Evolutionary conservation across 64 coral and sea anemone genomes (phyloP).

Genomic region (Stichodactyla mertensii): DNA sequence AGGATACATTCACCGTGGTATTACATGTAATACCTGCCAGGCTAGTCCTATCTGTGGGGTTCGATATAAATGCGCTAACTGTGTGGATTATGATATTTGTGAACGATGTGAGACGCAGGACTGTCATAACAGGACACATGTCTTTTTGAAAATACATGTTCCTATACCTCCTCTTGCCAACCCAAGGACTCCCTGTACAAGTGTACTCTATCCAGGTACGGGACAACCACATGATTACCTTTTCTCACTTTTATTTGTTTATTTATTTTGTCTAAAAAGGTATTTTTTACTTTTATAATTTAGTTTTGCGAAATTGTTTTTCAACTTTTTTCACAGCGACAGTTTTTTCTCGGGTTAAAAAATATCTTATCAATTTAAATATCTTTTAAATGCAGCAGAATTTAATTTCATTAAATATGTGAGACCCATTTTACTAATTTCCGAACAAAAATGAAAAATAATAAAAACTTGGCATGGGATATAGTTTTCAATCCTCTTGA

Average conservation of each 20-base stretch:
- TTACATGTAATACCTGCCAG: conserved; percentile 93
- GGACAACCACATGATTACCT: neutral
- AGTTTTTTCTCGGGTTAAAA: too few species aligned
- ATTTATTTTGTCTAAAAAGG: neutral
- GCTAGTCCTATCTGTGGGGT: conserved; percentile 87
- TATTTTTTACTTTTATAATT: neutral
- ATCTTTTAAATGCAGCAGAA: too few species aligned
- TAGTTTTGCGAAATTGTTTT: neutral
- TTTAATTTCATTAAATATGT: too few species aligned
- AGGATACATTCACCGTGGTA: conserved; percentile 92
- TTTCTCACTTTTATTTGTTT: neutral
- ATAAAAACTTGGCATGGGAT: too few species aligned
- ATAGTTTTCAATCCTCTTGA: too few species aligned
- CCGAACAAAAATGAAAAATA: too few species aligned
- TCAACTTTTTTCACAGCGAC: too few species aligned
- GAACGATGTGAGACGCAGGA: conserved; percentile 84
- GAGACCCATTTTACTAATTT: too few species aligned
- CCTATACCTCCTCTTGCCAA: conserved; percentile 97
- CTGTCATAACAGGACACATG: conserved; percentile 87
- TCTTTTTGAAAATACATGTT: conserved; percentile 85
- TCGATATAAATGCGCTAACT: conserved; percentile 89
- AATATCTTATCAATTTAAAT: too few species aligned
- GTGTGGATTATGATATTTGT: conserved; percentile 96
- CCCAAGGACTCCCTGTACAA: conserved; percentile 79
- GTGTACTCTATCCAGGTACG: conserved; percentile 87